These are phyloP conservation scores for Drosophila arizonae DNA, from an alignment of 1,140 invertebrate species.

Conservation along the genomic window DNA sequence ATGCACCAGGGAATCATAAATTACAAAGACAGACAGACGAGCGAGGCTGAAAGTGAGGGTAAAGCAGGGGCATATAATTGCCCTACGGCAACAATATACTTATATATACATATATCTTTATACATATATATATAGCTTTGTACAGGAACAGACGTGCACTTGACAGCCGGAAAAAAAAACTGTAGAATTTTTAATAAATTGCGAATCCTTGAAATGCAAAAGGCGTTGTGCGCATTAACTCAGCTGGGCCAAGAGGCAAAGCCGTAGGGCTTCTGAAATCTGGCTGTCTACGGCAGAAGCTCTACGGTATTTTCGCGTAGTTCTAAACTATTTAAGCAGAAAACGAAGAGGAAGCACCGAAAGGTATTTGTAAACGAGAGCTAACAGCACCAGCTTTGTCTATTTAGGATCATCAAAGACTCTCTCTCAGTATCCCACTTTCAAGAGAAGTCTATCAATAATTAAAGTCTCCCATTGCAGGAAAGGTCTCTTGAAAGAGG, in stretches of 20 bases:
- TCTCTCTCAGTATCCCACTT: too few species aligned
- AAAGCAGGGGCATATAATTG: conserved; percentile 31
- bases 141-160: conserved; percentile 27
- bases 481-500: too few species aligned
- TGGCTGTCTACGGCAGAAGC: neutral
- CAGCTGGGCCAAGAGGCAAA: neutral
- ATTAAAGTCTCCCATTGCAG: too few species aligned
- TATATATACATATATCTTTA: neutral
- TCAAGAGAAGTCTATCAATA: too few species aligned
- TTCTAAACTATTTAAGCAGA: too few species aligned
- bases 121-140: neutral
- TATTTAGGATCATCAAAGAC: too few species aligned
- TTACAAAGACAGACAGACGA: conserved; percentile 23
- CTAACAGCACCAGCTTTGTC: too few species aligned
- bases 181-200: conserved; percentile 11
- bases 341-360: too few species aligned
- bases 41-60: neutral
- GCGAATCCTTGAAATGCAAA: conserved; percentile 24
- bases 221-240: conserved; percentile 7
- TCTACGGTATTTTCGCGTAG: neutral
- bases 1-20: conserved; percentile 50
- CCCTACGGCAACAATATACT: conserved; percentile 18
- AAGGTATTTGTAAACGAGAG: too few species aligned
- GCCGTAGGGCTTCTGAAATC: neutral
- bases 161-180: conserved; percentile 14